Base-by-base conservation (phyloP, 2,113 vertebrate genomes). In the Tretioscincus oriximinensis region DNA sequence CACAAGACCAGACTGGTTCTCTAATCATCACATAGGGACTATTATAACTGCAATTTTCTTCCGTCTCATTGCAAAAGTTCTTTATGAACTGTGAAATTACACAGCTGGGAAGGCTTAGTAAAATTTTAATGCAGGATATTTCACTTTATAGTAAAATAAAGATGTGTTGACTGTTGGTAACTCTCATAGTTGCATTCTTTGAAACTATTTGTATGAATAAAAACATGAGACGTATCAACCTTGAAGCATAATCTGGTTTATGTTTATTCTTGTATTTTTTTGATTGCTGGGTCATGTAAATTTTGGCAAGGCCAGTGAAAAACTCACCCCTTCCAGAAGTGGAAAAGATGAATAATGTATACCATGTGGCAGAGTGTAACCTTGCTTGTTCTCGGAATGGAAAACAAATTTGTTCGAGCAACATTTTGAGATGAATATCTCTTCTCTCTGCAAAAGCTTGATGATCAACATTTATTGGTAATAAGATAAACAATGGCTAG, bases 321-420 rank as follows among this genome's bases (percentile, higher is more conserved):
- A 24, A n/a, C 58, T 31, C 20, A 68, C 41, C 66, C 49, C 20
- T 41, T 41, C 14, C n/a, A 45, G 35, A 24, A 29, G 11, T 41
- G 66, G 73, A 54, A 69, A 35, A 31, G 65, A 76, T 76, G 65
- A 63, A 76, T 74, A 60, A 68, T 69, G 26, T 60, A 60, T 18
- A 10, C n/a, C 51, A 26, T 31, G 20, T 61, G 73, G 73, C 65
- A 69, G 24, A 61, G 12, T 31, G 61, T 60, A 69, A 74, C 72
- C 64, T 68, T 61, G 60, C n/a, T 71, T 18, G 28, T 51, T 64
- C 28, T 64, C 21, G 64, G n/a, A n/a, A 10, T 5, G 68, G n/a
- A 31, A 66, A 81, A 75, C 29, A 68, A 81, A 69, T 75, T 10
- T 29, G 54, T 58, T 58, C 2, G 18, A 58, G 54, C 51, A 18